Conservation (phyloP, 2,797 vertebrate genomes). For the Pantherophis vulpinus region DNA sequence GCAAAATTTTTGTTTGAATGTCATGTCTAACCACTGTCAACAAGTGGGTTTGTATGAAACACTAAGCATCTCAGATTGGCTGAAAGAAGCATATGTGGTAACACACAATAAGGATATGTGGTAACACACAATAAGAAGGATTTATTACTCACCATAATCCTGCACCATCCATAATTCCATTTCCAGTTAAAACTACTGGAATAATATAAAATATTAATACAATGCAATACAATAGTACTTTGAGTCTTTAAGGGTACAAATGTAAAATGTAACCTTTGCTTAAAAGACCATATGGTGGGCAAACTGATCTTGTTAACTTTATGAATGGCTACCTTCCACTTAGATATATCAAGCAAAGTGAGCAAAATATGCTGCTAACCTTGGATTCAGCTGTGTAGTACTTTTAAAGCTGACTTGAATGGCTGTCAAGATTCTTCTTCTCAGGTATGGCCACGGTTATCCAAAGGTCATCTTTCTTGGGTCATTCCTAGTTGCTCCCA, state of each 20-base stretch:
- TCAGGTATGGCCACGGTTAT: neutral
- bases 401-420: neutral
- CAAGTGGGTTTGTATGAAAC: neutral
- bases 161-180: neutral
- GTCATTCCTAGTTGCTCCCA: neutral
- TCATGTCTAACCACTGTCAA: neutral
- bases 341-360: neutral
- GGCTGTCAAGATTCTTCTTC: neutral
- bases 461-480: neutral
- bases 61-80: neutral
- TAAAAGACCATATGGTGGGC: neutral
- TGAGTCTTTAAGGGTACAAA: too few relatives aligned
- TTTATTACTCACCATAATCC: neutral
- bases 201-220: neutral
- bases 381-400: too few relatives aligned
- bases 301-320: neutral
- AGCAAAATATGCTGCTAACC: neutral
- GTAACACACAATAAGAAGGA: neutral
- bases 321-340: neutral
- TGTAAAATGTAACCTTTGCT: neutral
- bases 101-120: neutral
- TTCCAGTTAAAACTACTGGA: neutral
- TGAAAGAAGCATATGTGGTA: neutral
- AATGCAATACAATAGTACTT: neutral
- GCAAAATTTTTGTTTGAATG: neutral